Conservation (phyloP, 2,113 vertebrate genomes). For the Mionectes macconnelli region DNA sequence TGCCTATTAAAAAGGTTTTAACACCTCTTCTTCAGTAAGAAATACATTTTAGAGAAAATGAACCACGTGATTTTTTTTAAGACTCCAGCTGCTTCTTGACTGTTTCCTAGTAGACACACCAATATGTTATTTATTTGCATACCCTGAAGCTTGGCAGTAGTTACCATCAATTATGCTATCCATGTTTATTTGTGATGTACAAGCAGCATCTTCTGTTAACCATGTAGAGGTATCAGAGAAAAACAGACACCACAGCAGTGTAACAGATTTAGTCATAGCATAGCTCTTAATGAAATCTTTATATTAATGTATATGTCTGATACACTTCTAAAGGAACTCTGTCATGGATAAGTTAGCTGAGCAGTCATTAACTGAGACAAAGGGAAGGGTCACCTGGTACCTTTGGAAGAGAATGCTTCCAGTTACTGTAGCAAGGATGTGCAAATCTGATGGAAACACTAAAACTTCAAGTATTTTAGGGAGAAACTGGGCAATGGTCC, state of each 20-base stretch:
- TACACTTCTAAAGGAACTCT: not conserved
- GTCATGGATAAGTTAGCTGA: not conserved
- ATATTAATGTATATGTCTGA: not conserved
- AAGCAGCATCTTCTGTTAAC: not conserved
- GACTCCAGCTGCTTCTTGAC: not conserved
- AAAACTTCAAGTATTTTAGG: not conserved
- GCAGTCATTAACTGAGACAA: not conserved
- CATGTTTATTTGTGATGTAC: not conserved
- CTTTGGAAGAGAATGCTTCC: not conserved
- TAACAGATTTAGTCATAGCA: not conserved
- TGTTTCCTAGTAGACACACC: not conserved
- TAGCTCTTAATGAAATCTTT: slow-evolving; percentile 3
- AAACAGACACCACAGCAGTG: not conserved
- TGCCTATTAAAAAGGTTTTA: not conserved
- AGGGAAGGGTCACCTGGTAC: not conserved
- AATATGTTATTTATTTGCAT: not conserved
- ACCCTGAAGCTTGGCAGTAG: not conserved
- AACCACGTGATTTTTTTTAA: not conserved
- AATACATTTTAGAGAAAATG: not conserved
- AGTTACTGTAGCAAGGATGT: not conserved
- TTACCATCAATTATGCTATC: not conserved
- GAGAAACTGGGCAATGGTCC: not conserved
- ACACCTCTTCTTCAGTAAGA: not conserved
- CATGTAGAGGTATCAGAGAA: not conserved
- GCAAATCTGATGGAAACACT: not conserved